Conservation (phyloP, 1,140 invertebrate species). For the Anastrepha ludens region DNA sequence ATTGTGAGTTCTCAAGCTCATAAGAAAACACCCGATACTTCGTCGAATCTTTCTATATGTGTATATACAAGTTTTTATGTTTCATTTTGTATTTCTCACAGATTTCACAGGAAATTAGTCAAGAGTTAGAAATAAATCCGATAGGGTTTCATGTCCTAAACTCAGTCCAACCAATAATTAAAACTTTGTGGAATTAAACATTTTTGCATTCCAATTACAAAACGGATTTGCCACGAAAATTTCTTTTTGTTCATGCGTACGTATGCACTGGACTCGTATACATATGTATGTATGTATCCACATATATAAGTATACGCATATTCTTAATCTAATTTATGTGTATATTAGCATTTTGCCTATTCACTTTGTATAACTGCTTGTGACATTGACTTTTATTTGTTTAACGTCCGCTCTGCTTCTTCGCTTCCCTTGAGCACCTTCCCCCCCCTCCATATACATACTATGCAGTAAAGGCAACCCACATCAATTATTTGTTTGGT, state of each 20-base stretch:
- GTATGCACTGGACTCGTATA: neutral
- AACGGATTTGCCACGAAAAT: neutral
- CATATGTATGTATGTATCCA: neutral
- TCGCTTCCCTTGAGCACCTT: neutral
- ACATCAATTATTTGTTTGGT: slow-evolving; percentile 29
- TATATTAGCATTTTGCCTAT: slow-evolving; percentile 9
- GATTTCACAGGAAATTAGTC: too few relatives aligned
- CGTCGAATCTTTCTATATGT: too few relatives aligned
- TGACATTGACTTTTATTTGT: slow-evolving; percentile 38
- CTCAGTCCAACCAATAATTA: too few relatives aligned
- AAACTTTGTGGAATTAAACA: neutral
- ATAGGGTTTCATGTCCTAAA: too few relatives aligned
- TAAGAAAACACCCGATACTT: too few relatives aligned
- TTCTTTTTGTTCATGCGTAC: neutral
- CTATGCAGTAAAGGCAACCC: neutral
- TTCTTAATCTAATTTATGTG: slow-evolving; percentile 30
- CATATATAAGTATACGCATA: neutral
- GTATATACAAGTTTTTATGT: too few relatives aligned
- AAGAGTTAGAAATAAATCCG: too few relatives aligned
- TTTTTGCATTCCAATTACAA: neutral
- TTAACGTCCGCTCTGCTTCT: neutral
- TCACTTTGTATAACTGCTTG: neutral
- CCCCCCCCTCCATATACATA: neutral
- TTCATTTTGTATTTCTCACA: too few relatives aligned
- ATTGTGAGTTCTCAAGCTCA: too few relatives aligned